Conservation (phyloP, 2,113 vertebrate species). For the Chamaea fasciata region DNA sequence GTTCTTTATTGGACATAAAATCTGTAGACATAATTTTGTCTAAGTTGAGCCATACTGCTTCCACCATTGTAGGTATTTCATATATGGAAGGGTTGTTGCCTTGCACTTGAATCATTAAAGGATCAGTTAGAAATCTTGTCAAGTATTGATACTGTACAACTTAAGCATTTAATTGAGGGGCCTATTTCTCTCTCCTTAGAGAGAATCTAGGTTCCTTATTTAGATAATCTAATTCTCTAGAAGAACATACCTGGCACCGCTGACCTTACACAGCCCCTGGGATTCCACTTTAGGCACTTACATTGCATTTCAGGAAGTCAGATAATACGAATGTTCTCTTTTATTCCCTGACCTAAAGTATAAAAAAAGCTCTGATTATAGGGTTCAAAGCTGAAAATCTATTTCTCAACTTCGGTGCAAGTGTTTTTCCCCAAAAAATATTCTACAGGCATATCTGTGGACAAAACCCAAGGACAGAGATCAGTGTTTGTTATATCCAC, state of each 20-base stretch:
- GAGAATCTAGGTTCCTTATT: conserved; percentile 4
- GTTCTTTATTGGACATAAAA: not conserved
- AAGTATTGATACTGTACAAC: not conserved
- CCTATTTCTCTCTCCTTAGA: conserved; percentile 4
- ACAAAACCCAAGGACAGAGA: rapidly evolving
- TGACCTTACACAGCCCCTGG: not conserved
- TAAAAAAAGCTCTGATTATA: rapidly evolving
- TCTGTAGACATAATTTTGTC: not conserved
- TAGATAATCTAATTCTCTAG: conserved; percentile 33
- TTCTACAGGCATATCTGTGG: not conserved
- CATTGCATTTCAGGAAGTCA: not conserved
- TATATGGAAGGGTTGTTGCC: not conserved
- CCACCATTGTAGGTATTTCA: not conserved
- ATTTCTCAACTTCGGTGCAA: not conserved
- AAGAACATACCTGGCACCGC: not conserved
- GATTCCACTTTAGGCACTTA: not conserved
- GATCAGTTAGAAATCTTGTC: not conserved
- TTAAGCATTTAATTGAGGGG: conserved; percentile 22
- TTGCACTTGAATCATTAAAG: not conserved
- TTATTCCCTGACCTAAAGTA: not conserved
- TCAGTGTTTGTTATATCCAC: not conserved
- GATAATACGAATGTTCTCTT: not conserved
- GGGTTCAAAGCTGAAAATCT: not conserved
- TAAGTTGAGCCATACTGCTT: not conserved
- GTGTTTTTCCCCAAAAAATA: not conserved